Base-by-base conservation (phyloP, 2,113 vertebrate genomes). In the Chauna torquata region DNA sequence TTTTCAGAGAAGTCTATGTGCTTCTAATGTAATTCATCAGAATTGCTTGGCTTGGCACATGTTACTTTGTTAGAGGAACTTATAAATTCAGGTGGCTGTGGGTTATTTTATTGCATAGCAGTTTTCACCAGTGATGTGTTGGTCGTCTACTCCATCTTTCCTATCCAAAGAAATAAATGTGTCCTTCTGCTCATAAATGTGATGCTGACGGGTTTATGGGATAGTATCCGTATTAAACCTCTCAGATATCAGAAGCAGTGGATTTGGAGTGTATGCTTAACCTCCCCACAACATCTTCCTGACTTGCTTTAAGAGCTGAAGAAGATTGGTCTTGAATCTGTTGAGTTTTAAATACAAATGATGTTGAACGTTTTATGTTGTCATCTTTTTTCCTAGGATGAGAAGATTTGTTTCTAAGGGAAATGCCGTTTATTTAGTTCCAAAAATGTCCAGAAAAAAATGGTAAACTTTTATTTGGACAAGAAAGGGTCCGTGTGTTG, bases 51-150 rank as follows among this genome's bases (percentile, higher is more conserved):
- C 78, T 95, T 95, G 91, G 84, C 66, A 80, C 20, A 16, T 17
- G 47, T 42, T 91, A 1, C 66, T 76, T 88, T 2, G 0, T 91
- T 91, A 92, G 54, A 94, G 68, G n/a, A 92, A 78, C 47, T 77
- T 86, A 36, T 0, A 87, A 89, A 92, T 89, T 93, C 52, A 42
- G 34, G 22, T 71, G 40, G 54, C 82, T 81, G 22, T 88, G 54
- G 40, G 75, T 78, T 94, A 19, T 95, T 97, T 94, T 90, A 83
- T 88, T 82, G 49, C 55, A 27, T 42, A 59, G 34, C 24, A 74
- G n/a, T 92, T 96, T 87, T 86, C 50, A 71, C 28, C 64, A 68
- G 44, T 75, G 78, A 70, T 74, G 28, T 59, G 61, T 19, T 87
- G 78, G 81, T 95, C 58, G 72, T 88, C 78, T 77, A 38, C 40